Evolutionary conservation across 2,888 invertebrate species (phyloP), one percentile per base, ranked within the genome.

Genomic region (Elysia crispata): DNA sequence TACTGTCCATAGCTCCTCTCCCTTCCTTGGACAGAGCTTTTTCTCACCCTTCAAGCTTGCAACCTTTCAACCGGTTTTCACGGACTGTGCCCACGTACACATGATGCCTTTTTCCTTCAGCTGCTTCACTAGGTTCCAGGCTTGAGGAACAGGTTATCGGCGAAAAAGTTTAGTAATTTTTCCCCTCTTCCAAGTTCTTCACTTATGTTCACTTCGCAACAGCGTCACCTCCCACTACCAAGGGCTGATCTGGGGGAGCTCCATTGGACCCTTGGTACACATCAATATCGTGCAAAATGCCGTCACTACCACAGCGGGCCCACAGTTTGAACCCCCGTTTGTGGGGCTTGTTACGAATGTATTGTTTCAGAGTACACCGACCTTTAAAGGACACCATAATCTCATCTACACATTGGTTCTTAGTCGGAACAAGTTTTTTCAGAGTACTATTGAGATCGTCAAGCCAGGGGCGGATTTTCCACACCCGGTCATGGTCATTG

Each of bases 311-410:
- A 70, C 83, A 81, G 1, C 83, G 25, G 25, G 81, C 80, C 82
- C 83, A 81, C 11, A 82, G 25, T 54, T 83, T 85, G 67, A 80
- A 83, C 0, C 81, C 82, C 84, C 85, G 84, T 54, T 70, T 74
- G 33, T 84, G 74, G 18, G 84, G 82, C 70, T 85, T 84, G 5
- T 74, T 62, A 13, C 67, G 67, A 41, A 83, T 72, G 74, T 82
- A 84, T 60, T 83, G 81, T 67, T 73, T 81, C n/a, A 84, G 50
- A 76, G 77, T 80, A 8, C 57, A 79, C 41, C 83, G 77, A 3
- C 89, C 87, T 80, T 88, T 89, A 84, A 88, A 90, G 23, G 88
- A 87, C 8, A 87, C 85, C 81, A 88, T 88, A n/a, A 87, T 79
- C 78, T 90, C 87, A 82, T 90, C 89, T 31, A 89, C 79, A 20